Evolutionary conservation across 2,888 invertebrate genomes (phyloP).

Genomic region (Adela reaumurella): DNA sequence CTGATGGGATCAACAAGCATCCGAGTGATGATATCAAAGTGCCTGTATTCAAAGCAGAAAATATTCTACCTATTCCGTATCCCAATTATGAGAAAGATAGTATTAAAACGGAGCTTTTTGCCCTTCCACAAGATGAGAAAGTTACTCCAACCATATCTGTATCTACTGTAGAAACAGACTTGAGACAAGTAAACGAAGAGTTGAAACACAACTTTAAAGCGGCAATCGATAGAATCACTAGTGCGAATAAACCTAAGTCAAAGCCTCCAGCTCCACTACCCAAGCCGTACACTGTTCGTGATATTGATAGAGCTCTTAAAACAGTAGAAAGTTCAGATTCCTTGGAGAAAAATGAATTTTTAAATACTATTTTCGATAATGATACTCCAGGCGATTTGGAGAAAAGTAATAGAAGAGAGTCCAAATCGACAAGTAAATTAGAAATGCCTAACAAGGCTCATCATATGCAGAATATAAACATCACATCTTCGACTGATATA

Average conservation of each 20-base stretch:
- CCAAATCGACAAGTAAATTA: no score
- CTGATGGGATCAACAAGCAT: not conserved
- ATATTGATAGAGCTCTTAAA: not conserved
- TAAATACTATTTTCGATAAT: no score
- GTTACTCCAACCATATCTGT: not conserved
- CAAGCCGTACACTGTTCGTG: not conserved
- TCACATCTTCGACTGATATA: no score
- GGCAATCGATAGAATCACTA: slow-evolving; percentile 35
- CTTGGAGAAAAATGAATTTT: not conserved
- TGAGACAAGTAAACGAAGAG: slow-evolving; percentile 36
- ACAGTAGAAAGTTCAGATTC: not conserved
- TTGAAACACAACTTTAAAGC: slow-evolving; percentile 35
- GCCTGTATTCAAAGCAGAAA: slow-evolving; percentile 31
- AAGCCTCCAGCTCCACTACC: slow-evolving; percentile 1
- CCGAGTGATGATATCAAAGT: slow-evolving; percentile 15
- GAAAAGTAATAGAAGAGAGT: no score
- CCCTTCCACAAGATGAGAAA: not conserved
- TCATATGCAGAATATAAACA: no score
- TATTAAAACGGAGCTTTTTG: not conserved
- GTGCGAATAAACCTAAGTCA: slow-evolving; percentile 19
- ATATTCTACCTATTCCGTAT: slow-evolving; percentile 29
- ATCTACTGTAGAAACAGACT: slow-evolving; percentile 23
- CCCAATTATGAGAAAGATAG: slow-evolving; percentile 15
- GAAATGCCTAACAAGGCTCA: no score
- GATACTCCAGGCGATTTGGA: no score